Evolutionary conservation across 1,140 invertebrate genomes (phyloP).

Genomic region (Stegodyphus dumicola): DNA sequence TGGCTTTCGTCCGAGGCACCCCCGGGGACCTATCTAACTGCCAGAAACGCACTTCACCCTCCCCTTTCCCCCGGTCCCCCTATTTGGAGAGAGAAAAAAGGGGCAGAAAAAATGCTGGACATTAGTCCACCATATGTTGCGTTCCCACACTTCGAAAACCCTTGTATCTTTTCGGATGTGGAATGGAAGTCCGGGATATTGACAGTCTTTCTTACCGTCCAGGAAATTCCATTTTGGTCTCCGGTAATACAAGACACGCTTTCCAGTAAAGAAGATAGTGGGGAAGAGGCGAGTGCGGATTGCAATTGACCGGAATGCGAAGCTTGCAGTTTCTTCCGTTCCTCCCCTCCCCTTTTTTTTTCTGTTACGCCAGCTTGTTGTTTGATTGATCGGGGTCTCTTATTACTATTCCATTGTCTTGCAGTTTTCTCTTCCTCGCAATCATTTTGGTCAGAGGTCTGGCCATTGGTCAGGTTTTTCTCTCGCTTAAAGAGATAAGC

Average conservation of each 20-base stretch:
- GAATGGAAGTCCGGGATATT: constrained; percentile 34
- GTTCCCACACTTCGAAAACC: constrained; percentile 15
- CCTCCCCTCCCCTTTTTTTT: neutral
- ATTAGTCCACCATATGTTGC: too few relatives aligned
- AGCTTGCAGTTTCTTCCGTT: constrained; percentile 33
- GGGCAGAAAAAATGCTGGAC: too few relatives aligned
- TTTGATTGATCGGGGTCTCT: constrained; percentile 46
- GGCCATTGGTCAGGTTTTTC: neutral
- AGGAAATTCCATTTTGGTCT: constrained; percentile 42
- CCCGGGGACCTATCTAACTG: constrained; percentile 37
- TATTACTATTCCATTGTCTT: constrained; percentile 58
- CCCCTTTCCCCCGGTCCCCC: neutral
- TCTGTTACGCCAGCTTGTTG: neutral
- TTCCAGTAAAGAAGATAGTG: neutral
- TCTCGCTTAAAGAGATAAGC: constrained; percentile 11
- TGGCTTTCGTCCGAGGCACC: constrained; percentile 35
- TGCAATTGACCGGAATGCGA: constrained; percentile 50
- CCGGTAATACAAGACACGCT: neutral
- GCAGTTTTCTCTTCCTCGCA: constrained; percentile 41
- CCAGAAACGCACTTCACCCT: constrained; percentile 5
- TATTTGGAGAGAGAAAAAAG: too few relatives aligned
- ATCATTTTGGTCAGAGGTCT: constrained; percentile 2
- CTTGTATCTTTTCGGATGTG: constrained; percentile 15
- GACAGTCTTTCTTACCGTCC: constrained; percentile 37
- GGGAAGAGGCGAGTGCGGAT: neutral